Evolutionary conservation across 2,888 invertebrate species (phyloP), one percentile per base, ranked within the genome.

Genomic region (Drosophila mercatorum): DNA sequence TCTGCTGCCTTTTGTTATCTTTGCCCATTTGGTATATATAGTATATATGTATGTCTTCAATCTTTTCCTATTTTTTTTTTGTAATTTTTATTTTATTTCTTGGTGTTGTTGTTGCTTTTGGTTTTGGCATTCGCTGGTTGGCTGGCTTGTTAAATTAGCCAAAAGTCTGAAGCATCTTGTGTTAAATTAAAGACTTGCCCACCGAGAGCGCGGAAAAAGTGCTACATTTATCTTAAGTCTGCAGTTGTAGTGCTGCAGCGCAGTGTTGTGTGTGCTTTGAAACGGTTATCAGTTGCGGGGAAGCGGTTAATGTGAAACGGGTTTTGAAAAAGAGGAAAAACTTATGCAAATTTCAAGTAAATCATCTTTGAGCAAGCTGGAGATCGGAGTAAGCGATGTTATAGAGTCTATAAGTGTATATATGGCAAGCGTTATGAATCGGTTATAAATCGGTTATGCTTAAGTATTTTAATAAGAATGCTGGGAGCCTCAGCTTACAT

Each of bases 81-180:
- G 6, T 63, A 80, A 77, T 80, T 77, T 77, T 79, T 79, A 71
- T 73, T 58, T 73, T 66, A 40, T 69, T 69, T 63, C 52, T 60
- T 57, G 26, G 59, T 62, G 36, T 22, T 62, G 34, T 65, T 73
- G 49, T 40, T 6, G 38, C 41, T 68, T 53, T 55, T 11, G 22
- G 43, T 65, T 69, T 73, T 80, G 69, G 73, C 81, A 77, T 68
- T 56, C 55, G 49, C 43, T 78, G 68, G 66, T 59, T 69, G 72
- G 60, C 66, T 72, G 80, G 61, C 61, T 59, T 78, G 72, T 69
- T 81, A 83, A 83, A 83, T 83, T 83, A 83, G 82, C 71, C 82
- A 78, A 77, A 58, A 58, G 69, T 72, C 36, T 63, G 64, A 80
- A 72, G 80, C 47, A 67, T 75, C 64, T 65, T 51, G 64, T 75